phyloP scores from a whole-genome alignment of 2,888 invertebrate genomes.

The Volucella zonaria region DNA sequence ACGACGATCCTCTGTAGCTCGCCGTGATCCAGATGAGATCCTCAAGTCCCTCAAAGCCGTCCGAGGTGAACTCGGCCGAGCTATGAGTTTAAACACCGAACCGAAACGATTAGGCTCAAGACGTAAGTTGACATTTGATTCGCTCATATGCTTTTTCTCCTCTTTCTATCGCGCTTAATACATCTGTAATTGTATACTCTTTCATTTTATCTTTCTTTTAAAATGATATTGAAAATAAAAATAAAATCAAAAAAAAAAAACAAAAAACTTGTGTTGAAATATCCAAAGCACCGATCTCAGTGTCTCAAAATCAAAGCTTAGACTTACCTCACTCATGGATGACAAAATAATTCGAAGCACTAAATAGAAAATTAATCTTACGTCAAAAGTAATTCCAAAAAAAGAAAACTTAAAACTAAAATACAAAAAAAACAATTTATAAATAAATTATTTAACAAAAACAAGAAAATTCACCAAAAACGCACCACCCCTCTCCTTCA shows the following conservation, averaged over 20 bases:
- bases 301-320: conserved; percentile 83
- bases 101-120: conserved; percentile 85
- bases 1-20: conserved; percentile 91
- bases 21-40: conserved; percentile 93
- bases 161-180: conserved; percentile 75
- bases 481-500: conserved; percentile 49
- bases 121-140: conserved; percentile 85
- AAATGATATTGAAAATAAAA: conserved; percentile 49
- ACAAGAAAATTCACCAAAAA: conserved; percentile 37
- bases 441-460: conserved; percentile 18
- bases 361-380: conserved; percentile 59
- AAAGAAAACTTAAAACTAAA: conserved; percentile 27
- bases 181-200: conserved; percentile 51
- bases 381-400: conserved; percentile 32
- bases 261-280: conserved; percentile 33
- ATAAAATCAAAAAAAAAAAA: conserved; percentile 11
- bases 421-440: conserved; percentile 25
- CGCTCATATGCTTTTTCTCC: conserved; percentile 48
- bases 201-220: conserved; percentile 69
- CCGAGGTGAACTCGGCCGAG: conserved; percentile 91
- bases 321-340: conserved; percentile 82
- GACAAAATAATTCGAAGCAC: conserved; percentile 78
- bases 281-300: conserved; percentile 80
- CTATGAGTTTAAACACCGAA: conserved; percentile 90
- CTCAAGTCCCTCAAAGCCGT: conserved; percentile 91